phyloP scores from a whole-genome alignment of 37 sponge, comb jelly and placozoan genomes.

The Cliona cf. orientalis region DNA sequence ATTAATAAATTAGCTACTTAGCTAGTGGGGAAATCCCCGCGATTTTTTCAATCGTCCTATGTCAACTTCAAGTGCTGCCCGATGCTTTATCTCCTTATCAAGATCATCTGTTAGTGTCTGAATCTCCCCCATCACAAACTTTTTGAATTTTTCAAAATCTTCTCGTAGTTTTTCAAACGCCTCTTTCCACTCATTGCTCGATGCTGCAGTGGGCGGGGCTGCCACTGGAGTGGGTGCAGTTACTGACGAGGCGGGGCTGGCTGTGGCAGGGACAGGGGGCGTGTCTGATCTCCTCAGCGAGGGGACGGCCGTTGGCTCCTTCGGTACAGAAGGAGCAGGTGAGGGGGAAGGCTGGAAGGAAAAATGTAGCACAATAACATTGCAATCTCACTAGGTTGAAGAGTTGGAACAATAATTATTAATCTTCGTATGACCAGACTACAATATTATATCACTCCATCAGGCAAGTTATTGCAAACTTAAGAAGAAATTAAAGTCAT shows the following conservation, averaged over 20 bases:
- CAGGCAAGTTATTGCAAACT: too few relatives aligned
- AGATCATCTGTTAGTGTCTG: conserved; percentile 61
- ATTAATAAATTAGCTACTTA: not conserved
- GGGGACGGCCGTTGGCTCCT: not conserved
- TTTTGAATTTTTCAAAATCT: conserved; percentile 48
- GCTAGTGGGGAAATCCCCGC: too few relatives aligned
- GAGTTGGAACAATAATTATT: too few relatives aligned
- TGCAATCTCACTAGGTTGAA: too few relatives aligned
- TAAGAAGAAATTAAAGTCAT: too few relatives aligned
- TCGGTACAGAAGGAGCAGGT: not conserved
- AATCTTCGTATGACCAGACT: too few relatives aligned
- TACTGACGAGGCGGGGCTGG: not conserved
- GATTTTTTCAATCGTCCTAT: conserved; percentile 80
- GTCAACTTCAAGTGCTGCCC: conserved; percentile 56
- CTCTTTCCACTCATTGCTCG: conserved; percentile 32
- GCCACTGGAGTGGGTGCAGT: conserved; percentile 1
- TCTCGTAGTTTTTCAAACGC: conserved; percentile 41
- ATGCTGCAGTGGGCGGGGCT: not conserved
- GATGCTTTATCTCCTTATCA: conserved; percentile 77
- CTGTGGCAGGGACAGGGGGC: not conserved
- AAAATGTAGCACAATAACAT: too few relatives aligned
- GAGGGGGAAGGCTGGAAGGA: too few relatives aligned
- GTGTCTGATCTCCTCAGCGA: not conserved
- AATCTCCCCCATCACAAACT: conserved; percentile 22
- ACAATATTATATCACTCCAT: too few relatives aligned